Evolutionary conservation across 2,888 invertebrate genomes (phyloP).

Genomic region (Drosophila setosimentum): DNA sequence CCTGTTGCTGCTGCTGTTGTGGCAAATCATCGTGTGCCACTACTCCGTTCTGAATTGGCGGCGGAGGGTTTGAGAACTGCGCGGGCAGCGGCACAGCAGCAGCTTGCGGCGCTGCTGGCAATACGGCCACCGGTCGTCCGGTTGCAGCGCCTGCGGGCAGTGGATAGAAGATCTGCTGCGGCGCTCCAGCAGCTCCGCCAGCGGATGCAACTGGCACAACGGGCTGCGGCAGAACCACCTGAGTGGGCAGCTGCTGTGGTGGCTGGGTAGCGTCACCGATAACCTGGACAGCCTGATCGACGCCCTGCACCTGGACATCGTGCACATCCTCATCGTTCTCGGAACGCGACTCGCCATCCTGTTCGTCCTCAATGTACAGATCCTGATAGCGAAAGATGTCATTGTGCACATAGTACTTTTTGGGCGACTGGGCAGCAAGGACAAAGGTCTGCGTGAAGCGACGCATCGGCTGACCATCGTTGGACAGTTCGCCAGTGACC

Average conservation of each 20-base stretch:
- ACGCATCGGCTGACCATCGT: constrained; percentile 98
- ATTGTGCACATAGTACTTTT: constrained; percentile 99
- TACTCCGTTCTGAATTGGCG: constrained; percentile 83
- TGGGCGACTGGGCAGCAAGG: constrained; percentile 96
- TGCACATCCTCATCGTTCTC: constrained; percentile 84
- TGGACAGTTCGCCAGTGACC: constrained; percentile 98
- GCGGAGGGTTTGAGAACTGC: constrained; percentile 76
- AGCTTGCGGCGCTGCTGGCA: constrained; percentile 75
- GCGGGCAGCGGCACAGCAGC: constrained; percentile 76
- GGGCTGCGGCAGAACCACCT: constrained; percentile 68
- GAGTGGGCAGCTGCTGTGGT: constrained; percentile 64
- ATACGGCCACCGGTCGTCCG: constrained; percentile 80
- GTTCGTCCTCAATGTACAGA: constrained; percentile 88
- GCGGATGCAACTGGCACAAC: constrained; percentile 64
- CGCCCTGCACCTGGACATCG: constrained; percentile 72
- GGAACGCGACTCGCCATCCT: constrained; percentile 84
- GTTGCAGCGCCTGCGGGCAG: constrained; percentile 77
- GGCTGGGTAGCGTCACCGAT: constrained; percentile 58
- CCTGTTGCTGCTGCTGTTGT: constrained; percentile 76
- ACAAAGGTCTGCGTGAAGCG: constrained; percentile 99
- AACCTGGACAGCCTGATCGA: constrained; percentile 71
- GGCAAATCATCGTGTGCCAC: constrained; percentile 84
- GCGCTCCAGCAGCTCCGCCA: constrained; percentile 51
- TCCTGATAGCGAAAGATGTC: constrained; percentile 99
- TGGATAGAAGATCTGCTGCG: constrained; percentile 83